Evolutionary conservation across 2,113 vertebrate genomes (phyloP).

Genomic region (Erythrolamprus reginae): DNA sequence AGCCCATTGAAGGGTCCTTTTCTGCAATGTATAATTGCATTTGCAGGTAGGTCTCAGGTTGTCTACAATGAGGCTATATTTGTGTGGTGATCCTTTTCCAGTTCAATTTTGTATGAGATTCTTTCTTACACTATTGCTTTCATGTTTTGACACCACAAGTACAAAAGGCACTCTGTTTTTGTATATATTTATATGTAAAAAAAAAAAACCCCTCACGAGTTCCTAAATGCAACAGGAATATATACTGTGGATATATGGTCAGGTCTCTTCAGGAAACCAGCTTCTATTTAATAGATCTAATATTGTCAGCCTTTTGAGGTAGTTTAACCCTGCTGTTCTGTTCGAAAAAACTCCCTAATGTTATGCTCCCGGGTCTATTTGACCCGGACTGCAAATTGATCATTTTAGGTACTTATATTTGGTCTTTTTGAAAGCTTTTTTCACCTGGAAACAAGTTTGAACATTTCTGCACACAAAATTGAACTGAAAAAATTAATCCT

Average conservation of each 20-base stretch:
- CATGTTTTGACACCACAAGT: neutral
- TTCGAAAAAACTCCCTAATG: too few relatives aligned
- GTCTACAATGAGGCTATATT: neutral
- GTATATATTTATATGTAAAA: neutral
- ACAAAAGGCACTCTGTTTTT: neutral
- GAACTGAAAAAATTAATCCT: too few relatives aligned
- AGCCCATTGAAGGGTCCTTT: neutral
- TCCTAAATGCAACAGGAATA: neutral
- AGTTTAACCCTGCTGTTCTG: too few relatives aligned
- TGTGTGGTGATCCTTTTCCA: neutral
- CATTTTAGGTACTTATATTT: too few relatives aligned
- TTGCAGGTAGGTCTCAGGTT: neutral
- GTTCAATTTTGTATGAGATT: neutral
- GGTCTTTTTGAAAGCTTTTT: too few relatives aligned
- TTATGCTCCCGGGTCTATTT: too few relatives aligned
- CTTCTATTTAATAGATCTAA: neutral
- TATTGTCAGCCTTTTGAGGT: neutral
- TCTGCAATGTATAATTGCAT: neutral
- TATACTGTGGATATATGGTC: neutral
- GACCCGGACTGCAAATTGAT: too few relatives aligned
- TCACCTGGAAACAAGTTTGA: too few relatives aligned
- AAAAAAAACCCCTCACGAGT: neutral
- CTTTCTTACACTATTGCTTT: neutral
- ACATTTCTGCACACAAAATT: too few relatives aligned
- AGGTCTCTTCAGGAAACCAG: neutral